Conservation (phyloP, 2,113 vertebrate species). For the Phalacrocorax aristotelis region DNA sequence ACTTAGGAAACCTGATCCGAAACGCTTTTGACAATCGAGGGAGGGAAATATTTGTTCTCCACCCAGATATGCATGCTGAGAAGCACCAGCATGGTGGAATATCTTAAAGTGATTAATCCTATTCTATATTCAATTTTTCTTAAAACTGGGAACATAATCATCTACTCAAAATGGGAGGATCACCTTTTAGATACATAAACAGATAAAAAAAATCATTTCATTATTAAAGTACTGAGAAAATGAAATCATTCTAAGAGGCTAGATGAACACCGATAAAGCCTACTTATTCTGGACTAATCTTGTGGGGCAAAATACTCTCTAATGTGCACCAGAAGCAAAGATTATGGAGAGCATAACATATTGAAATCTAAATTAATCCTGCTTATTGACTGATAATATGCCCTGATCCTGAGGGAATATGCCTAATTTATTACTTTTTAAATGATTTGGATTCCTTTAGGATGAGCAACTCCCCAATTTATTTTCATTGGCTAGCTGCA, state of each 20-base stretch:
- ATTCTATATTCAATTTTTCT: not conserved
- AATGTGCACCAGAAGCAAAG: conserved; percentile 45
- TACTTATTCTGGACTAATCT: conserved; percentile 9
- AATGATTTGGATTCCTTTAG: conserved; percentile 43
- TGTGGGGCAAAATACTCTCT: conserved; percentile 28
- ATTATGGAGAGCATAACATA: conserved; percentile 40
- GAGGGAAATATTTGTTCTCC: not conserved
- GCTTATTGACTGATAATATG: conserved; percentile 56
- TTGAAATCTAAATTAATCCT: conserved; percentile 63
- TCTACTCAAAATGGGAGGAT: conserved; percentile 16
- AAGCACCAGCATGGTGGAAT: not conserved
- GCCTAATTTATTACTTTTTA: conserved; percentile 56
- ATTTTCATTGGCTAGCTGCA: not conserved
- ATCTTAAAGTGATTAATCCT: not conserved
- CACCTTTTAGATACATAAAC: conserved; percentile 51
- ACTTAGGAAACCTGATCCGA: not conserved
- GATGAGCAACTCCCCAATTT: not conserved
- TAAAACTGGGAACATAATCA: not conserved
- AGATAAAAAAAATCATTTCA: conserved; percentile 38
- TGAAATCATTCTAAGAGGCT: conserved; percentile 38
- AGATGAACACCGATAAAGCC: conserved; percentile 46
- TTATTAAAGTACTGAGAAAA: conserved; percentile 51
- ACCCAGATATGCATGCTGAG: not conserved
- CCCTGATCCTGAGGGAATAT: conserved; percentile 15
- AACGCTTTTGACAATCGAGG: not conserved